A percentile compares a stretch with the other conserved stretches of the same genome.
Evolutionary conservation across 1,140 invertebrate species (phyloP).

Genomic region (Drosophila bocqueti): DNA sequence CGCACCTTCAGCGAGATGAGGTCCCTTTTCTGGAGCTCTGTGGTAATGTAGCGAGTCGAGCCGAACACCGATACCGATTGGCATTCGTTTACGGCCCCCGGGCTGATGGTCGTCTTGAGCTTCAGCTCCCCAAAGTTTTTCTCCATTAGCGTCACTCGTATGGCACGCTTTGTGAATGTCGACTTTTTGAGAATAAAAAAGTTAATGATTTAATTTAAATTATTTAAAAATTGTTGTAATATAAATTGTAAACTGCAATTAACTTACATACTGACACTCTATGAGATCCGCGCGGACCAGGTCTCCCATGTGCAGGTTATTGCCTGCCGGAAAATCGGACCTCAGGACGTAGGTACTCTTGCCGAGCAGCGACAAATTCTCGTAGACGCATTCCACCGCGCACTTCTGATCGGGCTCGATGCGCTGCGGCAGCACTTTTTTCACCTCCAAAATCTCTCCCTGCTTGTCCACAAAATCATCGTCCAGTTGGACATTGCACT

Average conservation of each 20-base stretch:
- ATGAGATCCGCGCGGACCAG: conserved; percentile 65
- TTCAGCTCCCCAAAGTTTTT: conserved; percentile 55
- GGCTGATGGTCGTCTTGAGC: background rate
- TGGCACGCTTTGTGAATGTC: conserved; percentile 61
- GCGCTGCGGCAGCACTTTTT: conserved; percentile 55
- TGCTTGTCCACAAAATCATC: conserved; percentile 64
- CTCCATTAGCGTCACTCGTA: conserved; percentile 60
- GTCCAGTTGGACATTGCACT: conserved; percentile 70
- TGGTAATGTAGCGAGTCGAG: conserved; percentile 77
- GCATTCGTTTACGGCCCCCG: conserved; percentile 26
- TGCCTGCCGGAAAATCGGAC: conserved; percentile 39
- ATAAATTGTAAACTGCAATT: background rate
- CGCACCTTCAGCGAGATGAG: conserved; percentile 66
- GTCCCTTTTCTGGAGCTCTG: conserved; percentile 80
- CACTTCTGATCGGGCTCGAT: conserved; percentile 45
- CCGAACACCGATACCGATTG: conserved; percentile 85
- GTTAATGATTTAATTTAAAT: background rate
- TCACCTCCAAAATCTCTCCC: conserved; percentile 69
- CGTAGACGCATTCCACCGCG: conserved; percentile 46
- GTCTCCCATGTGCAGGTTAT: conserved; percentile 61
- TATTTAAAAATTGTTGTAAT: background rate
- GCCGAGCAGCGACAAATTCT: conserved; percentile 49
- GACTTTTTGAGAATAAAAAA: conserved; percentile 15
- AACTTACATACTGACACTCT: conserved; percentile 70
- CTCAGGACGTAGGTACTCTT: conserved; percentile 47